Conservation (phyloP, 2,797 vertebrate genomes). For the Mus spretus region DNA sequence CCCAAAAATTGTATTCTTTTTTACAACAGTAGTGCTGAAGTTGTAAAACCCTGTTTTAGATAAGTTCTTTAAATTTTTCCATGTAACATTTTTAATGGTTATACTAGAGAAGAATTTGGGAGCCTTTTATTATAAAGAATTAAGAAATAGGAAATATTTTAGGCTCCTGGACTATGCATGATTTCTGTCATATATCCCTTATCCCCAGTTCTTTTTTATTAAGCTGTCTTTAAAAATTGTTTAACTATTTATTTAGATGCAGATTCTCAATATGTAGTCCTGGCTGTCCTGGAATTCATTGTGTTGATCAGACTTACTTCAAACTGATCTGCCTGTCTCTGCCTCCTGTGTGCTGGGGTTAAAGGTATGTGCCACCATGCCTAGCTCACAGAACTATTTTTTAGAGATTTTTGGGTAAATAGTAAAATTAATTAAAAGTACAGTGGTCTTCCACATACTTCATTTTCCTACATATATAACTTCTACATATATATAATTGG, state of each 20-base stretch:
- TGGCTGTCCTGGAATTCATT: neutral
- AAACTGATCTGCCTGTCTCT: neutral
- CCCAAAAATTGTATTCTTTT: neutral
- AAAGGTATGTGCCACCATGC: neutral
- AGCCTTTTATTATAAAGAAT: neutral
- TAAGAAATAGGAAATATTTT: neutral
- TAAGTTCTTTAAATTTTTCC: neutral
- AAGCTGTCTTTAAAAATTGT: neutral
- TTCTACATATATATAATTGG: neutral
- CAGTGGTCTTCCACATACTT: neutral
- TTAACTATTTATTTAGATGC: neutral
- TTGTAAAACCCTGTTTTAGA: constrained; percentile 19
- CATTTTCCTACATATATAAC: neutral
- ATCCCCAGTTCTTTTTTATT: neutral
- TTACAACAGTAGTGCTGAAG: neutral
- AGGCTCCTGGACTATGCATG: neutral
- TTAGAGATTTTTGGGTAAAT: constrained; percentile 19
- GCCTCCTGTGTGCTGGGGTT: neutral
- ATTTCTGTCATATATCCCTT: neutral
- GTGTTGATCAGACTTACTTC: neutral
- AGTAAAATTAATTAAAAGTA: constrained; percentile 25
- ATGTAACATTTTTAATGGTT: constrained; percentile 11
- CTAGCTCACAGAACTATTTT: neutral
- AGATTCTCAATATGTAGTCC: neutral
- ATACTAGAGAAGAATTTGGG: neutral